Evolutionary conservation across 2,797 vertebrate species (phyloP).

Genomic region (Discoglossus pictus): DNA sequence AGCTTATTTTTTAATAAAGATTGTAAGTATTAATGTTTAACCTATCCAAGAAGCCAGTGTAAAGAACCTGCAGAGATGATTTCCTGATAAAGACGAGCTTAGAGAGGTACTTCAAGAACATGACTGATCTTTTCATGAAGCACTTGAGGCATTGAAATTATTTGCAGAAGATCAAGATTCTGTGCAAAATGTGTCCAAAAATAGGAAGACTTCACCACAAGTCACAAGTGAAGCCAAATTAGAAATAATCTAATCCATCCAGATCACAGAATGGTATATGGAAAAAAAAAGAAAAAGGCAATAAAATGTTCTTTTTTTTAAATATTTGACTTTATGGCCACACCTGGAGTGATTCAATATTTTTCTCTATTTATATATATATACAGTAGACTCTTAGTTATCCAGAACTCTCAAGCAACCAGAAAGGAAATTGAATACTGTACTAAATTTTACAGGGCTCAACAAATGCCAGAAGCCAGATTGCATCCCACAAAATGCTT

Average conservation of each 20-base stretch:
- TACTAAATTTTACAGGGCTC: no score
- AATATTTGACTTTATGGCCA: no score
- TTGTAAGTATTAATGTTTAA: no score
- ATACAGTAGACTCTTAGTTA: no score
- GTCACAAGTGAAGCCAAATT: slow-evolving; percentile 57
- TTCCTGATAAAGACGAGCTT: slow-evolving; percentile 86
- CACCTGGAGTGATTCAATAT: no score
- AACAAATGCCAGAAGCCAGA: no score
- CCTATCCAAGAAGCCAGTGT: slow-evolving; percentile 85
- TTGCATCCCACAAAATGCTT: no score
- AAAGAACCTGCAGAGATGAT: slow-evolving; percentile 80
- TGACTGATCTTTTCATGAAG: slow-evolving; percentile 83
- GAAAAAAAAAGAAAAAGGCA: slow-evolving; percentile 65
- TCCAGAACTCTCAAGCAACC: no score
- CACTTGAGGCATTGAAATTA: slow-evolving; percentile 79
- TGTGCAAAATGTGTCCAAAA: slow-evolving; percentile 58
- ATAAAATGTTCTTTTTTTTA: no score
- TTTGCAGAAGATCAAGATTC: slow-evolving; percentile 80
- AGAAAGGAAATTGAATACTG: no score
- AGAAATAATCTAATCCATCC: slow-evolving; percentile 55
- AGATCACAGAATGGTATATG: slow-evolving; percentile 67
- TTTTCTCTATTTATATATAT: no score
- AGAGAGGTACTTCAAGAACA: slow-evolving; percentile 85
- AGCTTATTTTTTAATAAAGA: no score
- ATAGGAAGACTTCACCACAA: slow-evolving; percentile 53